Conservation (phyloP, 2,113 vertebrate genomes). For the Channa argus region DNA sequence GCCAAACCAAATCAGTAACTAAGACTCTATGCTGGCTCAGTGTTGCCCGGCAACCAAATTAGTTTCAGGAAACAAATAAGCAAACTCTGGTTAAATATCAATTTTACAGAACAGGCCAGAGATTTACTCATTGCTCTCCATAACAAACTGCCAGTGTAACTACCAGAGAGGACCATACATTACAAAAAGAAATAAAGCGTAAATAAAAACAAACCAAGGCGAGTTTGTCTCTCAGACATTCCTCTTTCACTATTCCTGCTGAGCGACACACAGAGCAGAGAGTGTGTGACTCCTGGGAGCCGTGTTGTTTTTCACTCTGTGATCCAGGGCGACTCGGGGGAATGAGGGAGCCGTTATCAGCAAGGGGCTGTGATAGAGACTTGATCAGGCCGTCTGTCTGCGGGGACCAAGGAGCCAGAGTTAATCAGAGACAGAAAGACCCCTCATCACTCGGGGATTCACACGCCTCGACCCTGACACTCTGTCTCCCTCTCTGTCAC, state of each 20-base stretch:
- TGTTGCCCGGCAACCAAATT: constrained; percentile 62
- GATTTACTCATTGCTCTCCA: constrained; percentile 27
- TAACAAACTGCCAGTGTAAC: constrained; percentile 18
- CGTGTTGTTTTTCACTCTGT: constrained; percentile 78
- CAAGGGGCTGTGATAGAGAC: constrained; percentile 77
- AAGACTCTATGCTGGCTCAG: constrained; percentile 47
- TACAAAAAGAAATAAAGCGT: neutral
- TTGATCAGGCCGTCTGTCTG: constrained; percentile 78
- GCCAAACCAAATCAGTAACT: constrained; percentile 67
- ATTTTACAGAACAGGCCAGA: constrained; percentile 21
- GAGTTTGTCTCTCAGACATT: constrained; percentile 43
- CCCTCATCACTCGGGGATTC: constrained; percentile 78
- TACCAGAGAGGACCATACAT: constrained; percentile 11
- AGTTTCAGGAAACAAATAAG: constrained; percentile 60
- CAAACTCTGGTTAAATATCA: constrained; percentile 40
- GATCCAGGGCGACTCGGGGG: constrained; percentile 68
- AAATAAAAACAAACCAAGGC: constrained; percentile 56
- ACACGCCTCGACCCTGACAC: constrained; percentile 58
- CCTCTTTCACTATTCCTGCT: constrained; percentile 29
- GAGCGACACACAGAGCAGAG: constrained; percentile 39
- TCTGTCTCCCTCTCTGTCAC: constrained; percentile 38
- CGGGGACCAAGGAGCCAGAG: constrained; percentile 76
- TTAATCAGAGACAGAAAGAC: constrained; percentile 85
- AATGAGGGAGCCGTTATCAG: constrained; percentile 81
- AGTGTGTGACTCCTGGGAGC: constrained; percentile 66